A percentile compares a stretch with the other conserved stretches of the same genome.
These are phyloP conservation scores for Pristionchus maxplancki DNA, from an alignment of 2,888 invertebrate species.

Conservation along the genomic window DNA sequence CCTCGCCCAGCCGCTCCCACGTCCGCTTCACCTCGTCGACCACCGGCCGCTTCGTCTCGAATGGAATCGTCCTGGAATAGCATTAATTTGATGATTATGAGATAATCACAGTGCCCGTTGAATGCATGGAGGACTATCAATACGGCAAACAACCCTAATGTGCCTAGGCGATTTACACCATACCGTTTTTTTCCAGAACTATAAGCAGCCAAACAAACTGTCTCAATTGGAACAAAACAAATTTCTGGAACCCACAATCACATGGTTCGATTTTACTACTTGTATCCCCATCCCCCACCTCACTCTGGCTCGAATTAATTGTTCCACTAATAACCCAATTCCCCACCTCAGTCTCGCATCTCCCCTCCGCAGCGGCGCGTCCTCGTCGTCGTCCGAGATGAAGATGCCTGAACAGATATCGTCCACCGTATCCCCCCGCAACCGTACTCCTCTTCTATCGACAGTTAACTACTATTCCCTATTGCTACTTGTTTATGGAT, in stretches of 20 bases:
- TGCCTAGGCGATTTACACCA: too few relatives aligned
- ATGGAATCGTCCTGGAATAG: conserved; percentile 83
- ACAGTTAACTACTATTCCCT: neutral
- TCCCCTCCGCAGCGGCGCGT: conserved; percentile 83
- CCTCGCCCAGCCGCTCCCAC: conserved; percentile 74
- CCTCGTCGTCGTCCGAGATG: conserved; percentile 78
- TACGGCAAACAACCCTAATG: too few relatives aligned
- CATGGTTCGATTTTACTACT: too few relatives aligned
- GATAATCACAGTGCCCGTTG: too few relatives aligned
- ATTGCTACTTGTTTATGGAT: too few relatives aligned
- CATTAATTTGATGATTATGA: neutral
- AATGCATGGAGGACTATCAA: too few relatives aligned
- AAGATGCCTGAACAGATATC: conserved; percentile 33
- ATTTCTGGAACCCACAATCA: too few relatives aligned
- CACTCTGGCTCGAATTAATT: conserved; percentile 47
- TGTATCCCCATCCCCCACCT: conserved; percentile 48
- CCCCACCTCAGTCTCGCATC: conserved; percentile 60
- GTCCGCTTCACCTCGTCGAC: conserved; percentile 88
- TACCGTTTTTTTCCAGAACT: too few relatives aligned
- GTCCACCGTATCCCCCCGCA: neutral
- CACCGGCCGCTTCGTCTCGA: conserved; percentile 88
- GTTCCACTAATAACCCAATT: neutral
- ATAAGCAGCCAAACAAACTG: neutral
- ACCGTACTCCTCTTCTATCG: neutral
- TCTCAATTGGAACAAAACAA: too few relatives aligned